Base-by-base conservation (phyloP, 2,888 invertebrate species). In the Lingula anatina region DNA sequence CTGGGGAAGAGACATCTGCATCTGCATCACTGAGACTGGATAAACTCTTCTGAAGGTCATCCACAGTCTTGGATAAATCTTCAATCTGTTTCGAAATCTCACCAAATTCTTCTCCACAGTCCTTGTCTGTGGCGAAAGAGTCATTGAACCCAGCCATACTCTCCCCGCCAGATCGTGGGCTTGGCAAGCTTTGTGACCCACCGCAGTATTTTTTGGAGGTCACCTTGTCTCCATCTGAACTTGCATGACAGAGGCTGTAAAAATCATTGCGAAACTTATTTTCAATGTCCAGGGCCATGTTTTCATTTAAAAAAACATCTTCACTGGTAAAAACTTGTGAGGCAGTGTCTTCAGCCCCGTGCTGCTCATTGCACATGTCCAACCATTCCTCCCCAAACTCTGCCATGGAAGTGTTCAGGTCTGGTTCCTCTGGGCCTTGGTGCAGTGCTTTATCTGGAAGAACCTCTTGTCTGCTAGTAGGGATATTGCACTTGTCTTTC, bases 211-310 rank as follows among this genome's bases (percentile, higher is more conserved):
- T 25, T 20, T 15, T 9, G 44, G 39, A 36, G 36, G n/a, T 21
- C 44, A 47, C 36, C 28, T 42, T 48, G 37, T 49, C 40, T 20
- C 59, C 51, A 47, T 60, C 64, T 5, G 70, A 70, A 18, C 60
- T 68, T 9, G 66, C 61, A 27, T 60, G 57, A 48, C 68, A 68
- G n/a, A 70, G 55, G 47, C 70, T 70, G 57, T 70, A 70, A 49
- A 68, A 70, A 47, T 68, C 62, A 43, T 63, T 64, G 42, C 65
- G 60, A 54, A 70, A 70, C 35, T 57, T 56, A 25, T 63, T 65
- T 49, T 67, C 65, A n/a, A n/a, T n/a, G n/a, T n/a, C n/a, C 35
- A 12, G 35, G n/a, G n/a, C 9, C 15, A n/a, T 15, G n/a, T 31
- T 31, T 31, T 15, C 9, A 12, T 9, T 31, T 9, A 31, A n/a